A percentile compares a stretch with the other conserved stretches of the same genome.
These are phyloP conservation scores for Xylota segnis DNA, from an alignment of 2,888 invertebrate genomes.

Conservation along the genomic window DNA sequence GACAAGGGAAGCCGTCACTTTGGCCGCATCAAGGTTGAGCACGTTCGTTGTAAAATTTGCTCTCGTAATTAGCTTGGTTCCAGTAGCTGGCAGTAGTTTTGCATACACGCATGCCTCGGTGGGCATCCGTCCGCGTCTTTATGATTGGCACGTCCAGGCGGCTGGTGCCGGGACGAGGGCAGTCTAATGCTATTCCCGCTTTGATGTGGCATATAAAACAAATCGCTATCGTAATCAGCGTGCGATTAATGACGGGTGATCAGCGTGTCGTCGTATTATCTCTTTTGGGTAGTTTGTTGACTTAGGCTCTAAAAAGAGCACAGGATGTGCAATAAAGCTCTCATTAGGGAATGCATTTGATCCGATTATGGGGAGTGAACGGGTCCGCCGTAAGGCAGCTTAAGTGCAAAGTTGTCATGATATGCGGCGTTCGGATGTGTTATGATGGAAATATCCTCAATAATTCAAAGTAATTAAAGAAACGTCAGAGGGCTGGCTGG, in stretches of 20 bases:
- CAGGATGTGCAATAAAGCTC: slow-evolving; percentile 62
- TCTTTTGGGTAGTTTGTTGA: slow-evolving; percentile 39
- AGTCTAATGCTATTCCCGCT: slow-evolving; percentile 47
- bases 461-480: slow-evolving; percentile 38
- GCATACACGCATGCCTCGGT: slow-evolving; percentile 34
- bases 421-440: slow-evolving; percentile 18
- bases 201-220: slow-evolving; percentile 67
- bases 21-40: slow-evolving; percentile 46
- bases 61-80: slow-evolving; percentile 61
- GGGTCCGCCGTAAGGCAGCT: slow-evolving; percentile 45
- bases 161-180: neutral
- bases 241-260: slow-evolving; percentile 66
- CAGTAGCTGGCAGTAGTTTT: slow-evolving; percentile 54
- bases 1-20: slow-evolving; percentile 60
- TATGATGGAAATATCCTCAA: slow-evolving; percentile 65
- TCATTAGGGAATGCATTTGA: slow-evolving; percentile 56
- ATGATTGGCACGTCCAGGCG: slow-evolving; percentile 35
- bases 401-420: slow-evolving; percentile 36
- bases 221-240: slow-evolving; percentile 64
- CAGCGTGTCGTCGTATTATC: slow-evolving; percentile 45
- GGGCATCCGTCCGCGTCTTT: neutral
- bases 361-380: slow-evolving; percentile 60
- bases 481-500: slow-evolving; percentile 3
- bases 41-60: slow-evolving; percentile 62
- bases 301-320: slow-evolving; percentile 40